These are phyloP conservation scores for Lophotriccus pileatus DNA, from an alignment of 2,797 vertebrate genomes.

Conservation along the genomic window DNA sequence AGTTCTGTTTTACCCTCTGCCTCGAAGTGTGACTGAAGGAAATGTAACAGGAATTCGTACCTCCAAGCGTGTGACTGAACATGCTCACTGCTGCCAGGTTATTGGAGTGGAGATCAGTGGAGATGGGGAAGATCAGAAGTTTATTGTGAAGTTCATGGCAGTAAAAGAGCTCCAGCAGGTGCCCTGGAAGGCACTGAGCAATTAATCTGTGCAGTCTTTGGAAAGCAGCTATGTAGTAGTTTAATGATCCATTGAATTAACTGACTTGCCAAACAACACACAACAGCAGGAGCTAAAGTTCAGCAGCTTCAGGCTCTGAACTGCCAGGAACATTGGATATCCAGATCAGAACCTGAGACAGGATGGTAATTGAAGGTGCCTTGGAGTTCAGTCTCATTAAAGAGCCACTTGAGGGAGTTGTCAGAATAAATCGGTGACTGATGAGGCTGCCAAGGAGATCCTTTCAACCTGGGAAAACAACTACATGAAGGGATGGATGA, in stretches of 20 bases:
- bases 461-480: background rate
- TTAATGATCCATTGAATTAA: background rate
- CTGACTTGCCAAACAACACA: background rate
- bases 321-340: background rate
- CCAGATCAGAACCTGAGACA: background rate
- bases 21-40: background rate
- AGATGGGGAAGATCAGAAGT: background rate
- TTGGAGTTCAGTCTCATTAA: background rate
- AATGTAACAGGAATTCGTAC: background rate
- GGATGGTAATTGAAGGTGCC: background rate
- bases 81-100: background rate
- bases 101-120: background rate
- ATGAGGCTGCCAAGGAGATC: background rate
- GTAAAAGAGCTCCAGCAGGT: background rate
- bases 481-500: background rate
- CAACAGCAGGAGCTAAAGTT: background rate
- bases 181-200: background rate
- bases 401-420: background rate
- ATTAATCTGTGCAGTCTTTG: background rate
- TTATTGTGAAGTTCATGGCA: background rate
- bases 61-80: background rate
- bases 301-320: background rate
- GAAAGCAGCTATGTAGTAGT: background rate
- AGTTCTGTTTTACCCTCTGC: background rate
- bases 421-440: background rate